These are phyloP conservation scores for Pseudomyrmex pallidus DNA, from an alignment of 1,140 invertebrate species.

Conservation along the genomic window DNA sequence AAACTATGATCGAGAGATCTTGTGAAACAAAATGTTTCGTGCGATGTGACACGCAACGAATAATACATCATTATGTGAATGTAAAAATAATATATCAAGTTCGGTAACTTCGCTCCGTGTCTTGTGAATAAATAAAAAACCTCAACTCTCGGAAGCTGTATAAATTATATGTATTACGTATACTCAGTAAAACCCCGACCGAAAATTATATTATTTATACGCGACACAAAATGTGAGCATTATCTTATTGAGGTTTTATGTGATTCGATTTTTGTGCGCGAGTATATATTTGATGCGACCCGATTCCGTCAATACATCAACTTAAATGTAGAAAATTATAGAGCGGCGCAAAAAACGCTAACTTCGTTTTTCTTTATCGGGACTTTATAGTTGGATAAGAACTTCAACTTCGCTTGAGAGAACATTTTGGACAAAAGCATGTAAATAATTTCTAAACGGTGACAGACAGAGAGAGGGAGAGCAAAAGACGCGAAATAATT, in stretches of 20 bases:
- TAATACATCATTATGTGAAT: too few species aligned
- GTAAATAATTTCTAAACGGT: constrained; percentile 29
- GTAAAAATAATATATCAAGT: too few species aligned
- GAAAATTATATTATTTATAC: constrained; percentile 6
- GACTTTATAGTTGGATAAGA: not conserved
- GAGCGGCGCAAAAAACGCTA: not conserved
- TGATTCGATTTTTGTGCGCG: not conserved
- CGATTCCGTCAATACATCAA: not conserved
- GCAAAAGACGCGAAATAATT: constrained; percentile 43
- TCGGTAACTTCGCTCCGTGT: too few species aligned
- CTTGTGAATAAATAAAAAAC: too few species aligned
- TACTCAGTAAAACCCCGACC: not conserved
- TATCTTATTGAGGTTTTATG: not conserved
- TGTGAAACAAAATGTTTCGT: too few species aligned
- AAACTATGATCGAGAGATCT: too few species aligned
- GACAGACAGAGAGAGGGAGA: not conserved
- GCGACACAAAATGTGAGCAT: constrained; percentile 5
- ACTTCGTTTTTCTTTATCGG: constrained; percentile 20
- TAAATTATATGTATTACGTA: constrained; percentile 7
- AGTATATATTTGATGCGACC: not conserved
- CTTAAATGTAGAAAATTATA: not conserved
- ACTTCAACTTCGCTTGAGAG: not conserved
- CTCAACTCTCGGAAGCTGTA: not conserved
- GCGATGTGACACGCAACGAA: too few species aligned
- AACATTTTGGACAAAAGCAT: not conserved